Percentiles rank a stretch among this genome's conserved stretches.
phyloP scores from a whole-genome alignment of 2,113 vertebrate species.

The Lagopus muta region DNA sequence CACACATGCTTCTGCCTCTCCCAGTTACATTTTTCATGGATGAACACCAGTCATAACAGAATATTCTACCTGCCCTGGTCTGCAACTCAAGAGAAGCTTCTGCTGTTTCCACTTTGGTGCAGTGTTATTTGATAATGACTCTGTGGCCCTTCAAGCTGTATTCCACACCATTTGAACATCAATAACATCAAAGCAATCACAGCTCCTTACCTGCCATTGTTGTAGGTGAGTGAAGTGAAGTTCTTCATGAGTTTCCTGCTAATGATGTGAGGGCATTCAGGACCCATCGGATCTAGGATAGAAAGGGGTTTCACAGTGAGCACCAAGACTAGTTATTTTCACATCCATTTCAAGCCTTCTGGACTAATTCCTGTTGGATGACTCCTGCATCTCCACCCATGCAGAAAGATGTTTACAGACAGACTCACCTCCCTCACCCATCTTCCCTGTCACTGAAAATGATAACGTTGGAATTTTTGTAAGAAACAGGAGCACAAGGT shows the following conservation, averaged over 20 bases:
- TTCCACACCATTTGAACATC: neutral
- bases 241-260: conserved; percentile 79
- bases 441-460: neutral
- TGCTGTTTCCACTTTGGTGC: neutral
- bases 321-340: neutral
- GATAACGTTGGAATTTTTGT: neutral
- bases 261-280: conserved; percentile 75
- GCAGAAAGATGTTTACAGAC: neutral
- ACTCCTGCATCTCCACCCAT: neutral
- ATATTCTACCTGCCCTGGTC: neutral
- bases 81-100: neutral
- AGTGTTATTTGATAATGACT: neutral
- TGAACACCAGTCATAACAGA: neutral
- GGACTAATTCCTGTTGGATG: neutral
- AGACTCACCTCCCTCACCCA: neutral
- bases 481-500: neutral
- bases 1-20: neutral
- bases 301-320: neutral
- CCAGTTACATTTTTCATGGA: neutral
- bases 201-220: conserved; percentile 75
- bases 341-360: neutral
- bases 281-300: conserved; percentile 75
- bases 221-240: conserved; percentile 78
- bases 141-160: neutral
- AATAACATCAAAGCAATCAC: neutral